Evolutionary conservation across 2,113 vertebrate species (phyloP).

Genomic region (Vanacampus margaritifer): DNA sequence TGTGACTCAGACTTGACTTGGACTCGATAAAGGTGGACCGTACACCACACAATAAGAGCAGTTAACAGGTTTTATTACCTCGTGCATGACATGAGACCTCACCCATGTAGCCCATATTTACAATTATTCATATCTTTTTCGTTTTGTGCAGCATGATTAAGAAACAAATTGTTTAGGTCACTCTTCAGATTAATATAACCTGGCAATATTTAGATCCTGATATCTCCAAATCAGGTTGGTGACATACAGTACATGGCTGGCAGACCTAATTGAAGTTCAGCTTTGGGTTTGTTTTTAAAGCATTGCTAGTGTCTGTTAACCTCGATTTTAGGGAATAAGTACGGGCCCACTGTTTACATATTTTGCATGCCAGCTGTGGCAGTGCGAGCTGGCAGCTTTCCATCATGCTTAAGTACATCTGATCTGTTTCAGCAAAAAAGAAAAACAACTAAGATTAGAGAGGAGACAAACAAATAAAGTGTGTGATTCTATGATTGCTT

Average conservation of each 20-base stretch:
- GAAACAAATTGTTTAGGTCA: no score
- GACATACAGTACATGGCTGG: neutral
- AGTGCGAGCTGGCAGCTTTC: slow-evolving; percentile 2
- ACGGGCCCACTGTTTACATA: slow-evolving; percentile 14
- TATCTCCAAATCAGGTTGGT: neutral
- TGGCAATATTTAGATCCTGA: slow-evolving; percentile 9
- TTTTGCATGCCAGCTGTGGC: slow-evolving; percentile 16
- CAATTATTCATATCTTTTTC: no score
- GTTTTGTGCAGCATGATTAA: no score
- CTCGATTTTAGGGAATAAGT: slow-evolving; percentile 2
- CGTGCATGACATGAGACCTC: no score
- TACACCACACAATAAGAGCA: no score
- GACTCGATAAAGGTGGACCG: no score
- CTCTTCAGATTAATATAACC: neutral
- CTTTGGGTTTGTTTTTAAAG: slow-evolving; percentile 13
- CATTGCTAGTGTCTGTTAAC: slow-evolving; percentile 18
- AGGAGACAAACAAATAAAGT: neutral
- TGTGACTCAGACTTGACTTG: no score
- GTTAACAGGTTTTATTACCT: no score
- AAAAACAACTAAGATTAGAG: neutral
- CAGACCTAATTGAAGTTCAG: neutral
- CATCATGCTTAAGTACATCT: slow-evolving; percentile 4
- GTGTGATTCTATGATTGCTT: slow-evolving; percentile 17
- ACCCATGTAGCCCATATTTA: no score
- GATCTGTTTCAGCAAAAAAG: neutral